Evolutionary conservation across 2,797 vertebrate genomes (phyloP).

Genomic region (Gadopsis bispinosus): DNA sequence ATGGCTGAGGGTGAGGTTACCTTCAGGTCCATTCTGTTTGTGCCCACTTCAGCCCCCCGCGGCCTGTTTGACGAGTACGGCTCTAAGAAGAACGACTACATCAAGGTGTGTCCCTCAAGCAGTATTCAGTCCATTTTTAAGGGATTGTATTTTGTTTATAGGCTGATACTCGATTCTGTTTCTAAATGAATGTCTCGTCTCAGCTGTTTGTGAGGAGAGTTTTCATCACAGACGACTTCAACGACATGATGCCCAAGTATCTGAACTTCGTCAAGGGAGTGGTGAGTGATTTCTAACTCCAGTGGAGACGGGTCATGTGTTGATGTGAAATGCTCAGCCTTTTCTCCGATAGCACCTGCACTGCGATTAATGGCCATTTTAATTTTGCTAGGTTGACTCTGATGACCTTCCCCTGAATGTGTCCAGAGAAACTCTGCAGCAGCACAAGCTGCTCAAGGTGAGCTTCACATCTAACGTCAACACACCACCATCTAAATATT

Average conservation of each 20-base stretch:
- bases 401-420: conserved; percentile 98
- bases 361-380: conserved; percentile 20
- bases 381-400: conserved; percentile 91
- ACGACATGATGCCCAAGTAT: conserved; percentile 99
- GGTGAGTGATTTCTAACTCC: conserved; percentile 84
- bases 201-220: conserved; percentile 90
- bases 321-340: background rate
- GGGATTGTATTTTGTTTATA: background rate
- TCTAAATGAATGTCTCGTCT: background rate
- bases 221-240: conserved; percentile 99
- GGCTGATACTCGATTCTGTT: background rate
- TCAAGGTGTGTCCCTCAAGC: conserved; percentile 87
- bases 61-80: conserved; percentile 98
- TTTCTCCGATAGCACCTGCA: background rate
- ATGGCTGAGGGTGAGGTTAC: conserved; percentile 99
- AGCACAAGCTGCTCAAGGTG: conserved; percentile 98
- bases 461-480: conserved; percentile 28
- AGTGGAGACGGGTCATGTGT: background rate
- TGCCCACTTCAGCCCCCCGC: conserved; percentile 93
- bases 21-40: conserved; percentile 97
- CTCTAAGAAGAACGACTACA: conserved; percentile 98
- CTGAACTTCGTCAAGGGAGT: conserved; percentile 98
- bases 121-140: conserved; percentile 1
- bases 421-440: conserved; percentile 98
- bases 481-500: background rate